phyloP scores from a whole-genome alignment of 2,113 vertebrate genomes.

The Calyptommatus sinebrachiatus region DNA sequence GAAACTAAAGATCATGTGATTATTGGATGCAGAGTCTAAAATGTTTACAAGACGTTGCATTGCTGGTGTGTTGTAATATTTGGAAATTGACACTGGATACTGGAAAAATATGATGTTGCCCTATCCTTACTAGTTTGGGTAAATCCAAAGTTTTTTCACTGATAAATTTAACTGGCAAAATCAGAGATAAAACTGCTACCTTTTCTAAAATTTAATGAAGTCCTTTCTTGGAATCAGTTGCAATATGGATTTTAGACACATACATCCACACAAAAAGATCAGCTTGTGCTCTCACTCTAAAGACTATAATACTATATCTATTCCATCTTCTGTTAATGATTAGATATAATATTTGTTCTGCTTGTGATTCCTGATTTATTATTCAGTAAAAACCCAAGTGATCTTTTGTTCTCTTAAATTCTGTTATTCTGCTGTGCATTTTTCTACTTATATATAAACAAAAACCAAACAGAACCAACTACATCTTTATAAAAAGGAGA shows the following conservation, averaged over 20 bases:
- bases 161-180: neutral
- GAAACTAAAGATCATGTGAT: no score
- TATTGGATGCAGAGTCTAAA: no score
- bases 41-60: no score
- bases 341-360: neutral
- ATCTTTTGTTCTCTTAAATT: slow-evolving; percentile 26
- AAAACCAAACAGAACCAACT: slow-evolving; percentile 36
- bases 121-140: neutral
- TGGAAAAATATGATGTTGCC: neutral
- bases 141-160: neutral
- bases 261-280: neutral
- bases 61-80: no score
- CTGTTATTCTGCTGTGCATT: slow-evolving; percentile 22
- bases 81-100: no score
- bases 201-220: neutral
- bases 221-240: neutral
- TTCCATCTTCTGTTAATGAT: neutral
- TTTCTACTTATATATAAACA: slow-evolving; percentile 58
- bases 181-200: neutral
- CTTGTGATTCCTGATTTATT: slow-evolving; percentile 18
- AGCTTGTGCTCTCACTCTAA: neutral
- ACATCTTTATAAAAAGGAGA: slow-evolving; percentile 16
- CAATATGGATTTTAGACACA: neutral
- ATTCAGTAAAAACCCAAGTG: slow-evolving; percentile 10
- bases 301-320: neutral